Evolutionary conservation across 2,888 invertebrate genomes (phyloP), one percentile per base, ranked within the genome.

Genomic region (Macrophya alboannulata): DNA sequence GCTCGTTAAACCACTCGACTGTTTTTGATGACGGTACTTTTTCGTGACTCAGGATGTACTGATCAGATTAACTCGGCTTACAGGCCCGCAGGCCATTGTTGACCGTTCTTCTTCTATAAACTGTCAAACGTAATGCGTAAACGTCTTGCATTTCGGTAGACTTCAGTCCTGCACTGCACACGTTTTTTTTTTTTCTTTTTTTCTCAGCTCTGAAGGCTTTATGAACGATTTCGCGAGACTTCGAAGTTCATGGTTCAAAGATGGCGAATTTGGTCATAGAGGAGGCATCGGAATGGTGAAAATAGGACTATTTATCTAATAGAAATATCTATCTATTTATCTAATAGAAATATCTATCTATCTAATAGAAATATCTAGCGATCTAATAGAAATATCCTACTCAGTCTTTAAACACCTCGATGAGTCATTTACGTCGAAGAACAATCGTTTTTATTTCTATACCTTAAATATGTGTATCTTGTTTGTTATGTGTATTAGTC

Each of bases 31-130:
- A 81, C 81, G 62, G 81, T 8, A 59, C 43, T 40, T 62, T 62
- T 62, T 81, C 62, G 62, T 81, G 81, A 81, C 59, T 81, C 81
- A 81, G 81, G 59, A 79, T 79, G 59, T 79, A 59, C 55, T 40
- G 55, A 79, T 62, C 59, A 62, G 62, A 51, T 81, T 17, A 59
- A 81, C 81, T 43, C 37, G 71, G 71, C 71, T 71, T 71, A 71
- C 3, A 31, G 31, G 31, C 31, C 31, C 8, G n/a, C n/a, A n/a
- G 17, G 3, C 40, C 12, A 37, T 71, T 71, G 71, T 71, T 71
- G 31, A 71, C 71, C 71, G 37, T 31, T 40, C 71, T 71, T 71
- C 40, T 71, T 71, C 37, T 40, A 71, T n/a, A n/a, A n/a, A 71
- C 37, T 40, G 40, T 71, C 71, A 71, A 17, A 9, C 62, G 15